These are phyloP conservation scores for Physella acuta DNA, from an alignment of 1,140 invertebrate genomes.

Conservation along the genomic window DNA sequence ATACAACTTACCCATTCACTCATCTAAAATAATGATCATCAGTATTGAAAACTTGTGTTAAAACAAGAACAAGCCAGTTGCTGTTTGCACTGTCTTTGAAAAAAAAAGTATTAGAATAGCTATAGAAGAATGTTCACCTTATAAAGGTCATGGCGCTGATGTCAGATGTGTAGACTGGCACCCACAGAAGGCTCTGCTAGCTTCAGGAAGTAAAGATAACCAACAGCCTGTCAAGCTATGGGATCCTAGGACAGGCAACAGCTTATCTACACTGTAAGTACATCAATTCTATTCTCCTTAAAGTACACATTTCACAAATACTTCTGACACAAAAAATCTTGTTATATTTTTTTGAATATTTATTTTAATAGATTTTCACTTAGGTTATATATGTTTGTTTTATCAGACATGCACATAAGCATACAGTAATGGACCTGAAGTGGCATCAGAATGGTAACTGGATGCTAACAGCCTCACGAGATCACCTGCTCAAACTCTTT, in stretches of 20 bases:
- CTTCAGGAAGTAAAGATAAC: slow-evolving; percentile 98
- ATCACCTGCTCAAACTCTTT: slow-evolving; percentile 97
- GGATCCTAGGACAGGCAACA: slow-evolving; percentile 94
- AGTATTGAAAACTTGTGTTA: no score
- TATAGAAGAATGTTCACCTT: no score
- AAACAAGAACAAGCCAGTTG: no score
- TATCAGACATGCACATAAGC: slow-evolving; percentile 93
- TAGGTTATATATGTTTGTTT: not conserved
- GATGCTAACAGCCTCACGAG: slow-evolving; percentile 96
- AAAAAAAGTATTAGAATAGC: no score
- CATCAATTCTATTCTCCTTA: slow-evolving; percentile 29
- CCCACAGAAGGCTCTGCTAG: slow-evolving; percentile 92
- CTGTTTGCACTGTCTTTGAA: no score
- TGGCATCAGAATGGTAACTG: slow-evolving; percentile 99
- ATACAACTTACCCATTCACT: no score
- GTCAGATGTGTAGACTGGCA: slow-evolving; percentile 99
- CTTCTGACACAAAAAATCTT: not conserved
- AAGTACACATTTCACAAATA: not conserved
- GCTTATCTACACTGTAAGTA: slow-evolving; percentile 68
- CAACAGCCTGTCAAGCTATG: slow-evolving; percentile 99
- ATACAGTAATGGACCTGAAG: slow-evolving; percentile 97
- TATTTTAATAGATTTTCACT: not conserved
- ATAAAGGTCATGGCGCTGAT: slow-evolving; percentile 98
- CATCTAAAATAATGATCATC: no score
- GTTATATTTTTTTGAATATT: no score